Evolutionary conservation across 1,140 invertebrate genomes (phyloP).

Genomic region (Nebria ingens): DNA sequence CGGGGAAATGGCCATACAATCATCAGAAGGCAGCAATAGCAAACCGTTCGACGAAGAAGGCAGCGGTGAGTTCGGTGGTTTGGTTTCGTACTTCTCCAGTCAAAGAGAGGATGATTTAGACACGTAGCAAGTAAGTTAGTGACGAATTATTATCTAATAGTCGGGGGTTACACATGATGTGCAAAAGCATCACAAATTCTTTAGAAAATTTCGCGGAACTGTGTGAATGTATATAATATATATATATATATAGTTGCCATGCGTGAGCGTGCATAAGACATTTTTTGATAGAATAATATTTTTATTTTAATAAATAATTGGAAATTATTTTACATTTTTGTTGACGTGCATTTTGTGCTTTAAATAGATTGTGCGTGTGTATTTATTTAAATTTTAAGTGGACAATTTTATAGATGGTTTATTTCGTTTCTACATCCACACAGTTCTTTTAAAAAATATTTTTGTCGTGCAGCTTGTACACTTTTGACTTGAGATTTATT

Average conservation of each 20-base stretch:
- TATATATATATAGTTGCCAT: too few species aligned
- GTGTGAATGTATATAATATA: neutral
- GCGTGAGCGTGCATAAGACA: too few species aligned
- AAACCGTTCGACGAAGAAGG: constrained; percentile 44
- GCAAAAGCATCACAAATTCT: neutral
- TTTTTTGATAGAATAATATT: too few species aligned
- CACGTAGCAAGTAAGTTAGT: constrained; percentile 22
- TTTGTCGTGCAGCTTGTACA: too few species aligned
- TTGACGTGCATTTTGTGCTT: neutral
- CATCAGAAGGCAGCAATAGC: constrained; percentile 22
- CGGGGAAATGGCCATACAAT: constrained; percentile 17
- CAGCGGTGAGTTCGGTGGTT: constrained; percentile 64
- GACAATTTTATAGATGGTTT: too few species aligned
- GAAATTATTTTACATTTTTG: too few species aligned
- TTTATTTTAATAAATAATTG: neutral
- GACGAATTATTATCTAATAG: neutral
- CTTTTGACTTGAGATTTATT: too few species aligned
- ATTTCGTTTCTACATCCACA: neutral
- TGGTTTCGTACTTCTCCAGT: constrained; percentile 81
- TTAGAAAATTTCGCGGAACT: neutral
- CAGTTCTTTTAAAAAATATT: too few species aligned
- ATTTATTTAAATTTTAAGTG: neutral
- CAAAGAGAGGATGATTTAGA: constrained; percentile 61
- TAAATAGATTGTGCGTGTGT: neutral
- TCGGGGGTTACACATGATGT: neutral